Base-by-base conservation (phyloP, 2,113 vertebrate species). In the Cyprinodon variegatus region DNA sequence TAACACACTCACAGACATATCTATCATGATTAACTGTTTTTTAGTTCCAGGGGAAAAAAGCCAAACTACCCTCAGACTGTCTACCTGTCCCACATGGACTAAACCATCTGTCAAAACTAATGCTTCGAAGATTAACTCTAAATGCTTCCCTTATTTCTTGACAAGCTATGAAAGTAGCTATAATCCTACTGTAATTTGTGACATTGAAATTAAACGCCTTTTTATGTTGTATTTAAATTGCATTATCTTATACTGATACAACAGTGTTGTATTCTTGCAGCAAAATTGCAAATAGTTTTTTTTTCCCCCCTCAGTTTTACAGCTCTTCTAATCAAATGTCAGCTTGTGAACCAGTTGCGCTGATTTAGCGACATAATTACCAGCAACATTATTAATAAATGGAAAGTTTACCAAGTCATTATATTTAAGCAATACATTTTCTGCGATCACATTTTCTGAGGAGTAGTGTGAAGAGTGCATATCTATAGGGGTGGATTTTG, bases 21-120 rank as follows among this genome's bases (percentile, higher is more conserved):
- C 86, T 53, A 70, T 90, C 86, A 85, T 72, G 63, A 68, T 84
- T 87, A 84, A 87, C 68, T 8, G 62, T 59, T 59, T 65, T n/a
- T 81, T n/a, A 20, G 50, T 57, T 81, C 46, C 48, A 63, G 64
- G 48, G 37, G 10, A 64, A 70, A 66, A 36, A 62, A 20, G 5
- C 22, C 46, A 46, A 81, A 37, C 77, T 74, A 70, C 60, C 45
- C 74, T 50, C 15, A 45, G 13, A 72, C 20, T 46, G 72, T 63
- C 70, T 64, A 36, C 15, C 8, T 29, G 15, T 17, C 48, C 61
- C 65, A 61, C 73, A 62, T 11, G 7, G 17, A 72, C 71, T 78
- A 46, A 67, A 53, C 76, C 70, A 70, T 82, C 67, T 76, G 76
- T 80, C 77, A 89, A 40, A 11, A 71, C 77, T 70, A 79, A 70